Conservation (phyloP, 2,797 vertebrate genomes). For the Podargus strigoides region DNA sequence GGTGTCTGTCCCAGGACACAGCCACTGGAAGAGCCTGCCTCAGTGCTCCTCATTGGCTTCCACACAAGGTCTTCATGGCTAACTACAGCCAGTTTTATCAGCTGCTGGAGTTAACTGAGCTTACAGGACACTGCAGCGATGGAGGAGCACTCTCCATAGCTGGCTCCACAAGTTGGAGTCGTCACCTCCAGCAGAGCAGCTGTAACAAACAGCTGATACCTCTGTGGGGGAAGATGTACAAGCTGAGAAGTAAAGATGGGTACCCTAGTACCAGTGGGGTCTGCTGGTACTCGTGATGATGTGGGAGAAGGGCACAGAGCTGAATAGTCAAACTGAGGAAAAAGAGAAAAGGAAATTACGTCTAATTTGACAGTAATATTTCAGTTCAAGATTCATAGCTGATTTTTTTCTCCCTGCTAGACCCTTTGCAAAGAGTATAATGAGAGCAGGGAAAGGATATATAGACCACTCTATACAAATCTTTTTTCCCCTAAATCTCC, state of each 20-base stretch:
- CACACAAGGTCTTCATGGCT: background rate
- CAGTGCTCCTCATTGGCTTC: background rate
- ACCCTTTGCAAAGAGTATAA: background rate
- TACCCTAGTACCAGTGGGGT: background rate
- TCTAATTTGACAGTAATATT: background rate
- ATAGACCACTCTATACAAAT: background rate
- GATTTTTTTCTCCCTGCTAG: background rate
- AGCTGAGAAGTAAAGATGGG: background rate
- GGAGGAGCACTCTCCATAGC: background rate
- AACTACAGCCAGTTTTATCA: background rate
- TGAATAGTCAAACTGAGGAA: background rate
- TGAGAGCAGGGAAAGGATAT: background rate
- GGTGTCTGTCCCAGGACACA: background rate
- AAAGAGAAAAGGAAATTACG: background rate
- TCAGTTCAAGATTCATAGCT: background rate
- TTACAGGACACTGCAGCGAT: accelerated
- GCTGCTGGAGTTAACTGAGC: background rate
- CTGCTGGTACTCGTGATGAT: background rate
- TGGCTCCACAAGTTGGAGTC: background rate
- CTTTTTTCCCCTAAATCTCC: background rate
- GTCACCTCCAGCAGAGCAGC: background rate
- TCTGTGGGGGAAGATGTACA: background rate
- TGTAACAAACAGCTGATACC: background rate
- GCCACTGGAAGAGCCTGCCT: background rate
- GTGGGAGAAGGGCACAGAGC: background rate